Evolutionary conservation across 2,797 vertebrate species (phyloP).

Genomic region (Acanthopagrus latus): DNA sequence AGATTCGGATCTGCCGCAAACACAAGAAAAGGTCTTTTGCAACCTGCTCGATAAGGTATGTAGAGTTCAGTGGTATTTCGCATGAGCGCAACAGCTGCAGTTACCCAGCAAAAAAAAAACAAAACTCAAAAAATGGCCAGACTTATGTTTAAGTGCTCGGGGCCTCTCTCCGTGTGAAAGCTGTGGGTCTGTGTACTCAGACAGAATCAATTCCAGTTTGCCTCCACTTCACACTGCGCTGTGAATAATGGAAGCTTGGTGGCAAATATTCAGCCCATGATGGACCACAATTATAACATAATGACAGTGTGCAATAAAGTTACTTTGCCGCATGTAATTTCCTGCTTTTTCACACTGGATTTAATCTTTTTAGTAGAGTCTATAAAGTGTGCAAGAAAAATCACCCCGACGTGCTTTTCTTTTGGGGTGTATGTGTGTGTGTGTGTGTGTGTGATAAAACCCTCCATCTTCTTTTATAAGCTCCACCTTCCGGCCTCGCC

Average conservation of each 20-base stretch:
- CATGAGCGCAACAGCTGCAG: slow-evolving; percentile 13
- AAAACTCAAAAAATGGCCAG: neutral
- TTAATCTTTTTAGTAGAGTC: neutral
- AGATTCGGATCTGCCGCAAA: neutral
- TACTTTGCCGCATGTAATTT: neutral
- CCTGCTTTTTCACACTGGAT: slow-evolving; percentile 27
- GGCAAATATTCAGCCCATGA: slow-evolving; percentile 65
- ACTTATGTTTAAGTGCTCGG: slow-evolving; percentile 50
- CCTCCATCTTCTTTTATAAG: neutral
- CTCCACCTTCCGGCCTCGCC: slow-evolving; percentile 2
- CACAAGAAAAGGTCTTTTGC: neutral
- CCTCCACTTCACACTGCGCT: slow-evolving; percentile 59
- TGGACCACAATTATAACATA: slow-evolving; percentile 26
- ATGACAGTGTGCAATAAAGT: slow-evolving; percentile 36
- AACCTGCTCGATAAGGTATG: neutral
- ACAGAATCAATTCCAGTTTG: slow-evolving; percentile 73
- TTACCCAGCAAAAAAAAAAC: neutral
- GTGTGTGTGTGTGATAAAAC: slow-evolving; percentile 16
- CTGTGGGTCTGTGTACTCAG: slow-evolving; percentile 64
- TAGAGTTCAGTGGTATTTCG: neutral
- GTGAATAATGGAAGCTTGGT: slow-evolving; percentile 68
- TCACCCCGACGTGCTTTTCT: neutral
- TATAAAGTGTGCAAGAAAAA: neutral
- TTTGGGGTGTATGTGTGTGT: no score
- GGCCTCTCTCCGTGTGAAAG: slow-evolving; percentile 57